phyloP scores from a whole-genome alignment of 1,140 invertebrate genomes.

The Galleria mellonella region DNA sequence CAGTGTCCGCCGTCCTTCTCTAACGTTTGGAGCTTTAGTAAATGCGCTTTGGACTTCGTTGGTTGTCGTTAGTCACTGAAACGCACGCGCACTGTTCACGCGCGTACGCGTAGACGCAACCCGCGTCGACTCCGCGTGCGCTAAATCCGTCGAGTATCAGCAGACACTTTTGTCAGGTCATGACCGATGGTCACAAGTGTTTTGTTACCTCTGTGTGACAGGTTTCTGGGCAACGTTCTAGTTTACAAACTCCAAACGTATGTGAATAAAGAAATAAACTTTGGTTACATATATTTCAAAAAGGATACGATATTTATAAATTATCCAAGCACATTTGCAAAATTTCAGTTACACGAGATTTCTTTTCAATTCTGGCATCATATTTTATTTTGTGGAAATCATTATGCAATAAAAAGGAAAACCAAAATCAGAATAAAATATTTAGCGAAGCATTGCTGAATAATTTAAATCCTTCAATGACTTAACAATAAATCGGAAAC shows the following conservation, averaged over 20 bases:
- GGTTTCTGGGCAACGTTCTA: conserved; percentile 12
- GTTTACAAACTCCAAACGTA: not conserved
- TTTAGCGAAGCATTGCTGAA: not conserved
- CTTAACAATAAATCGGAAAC: conserved; percentile 20
- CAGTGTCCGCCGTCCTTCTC: conserved; percentile 16
- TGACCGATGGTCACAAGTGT: conserved; percentile 8
- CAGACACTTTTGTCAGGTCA: conserved; percentile 3
- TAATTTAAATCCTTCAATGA: conserved; percentile 7
- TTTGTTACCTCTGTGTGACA: conserved; percentile 5
- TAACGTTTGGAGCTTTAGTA: conserved; percentile 30
- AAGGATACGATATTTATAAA: no score
- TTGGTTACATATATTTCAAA: no score
- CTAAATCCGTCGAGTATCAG: conserved; percentile 18
- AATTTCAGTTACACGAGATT: no score
- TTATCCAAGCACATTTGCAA: no score
- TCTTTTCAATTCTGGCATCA: no score
- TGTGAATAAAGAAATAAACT: no score
- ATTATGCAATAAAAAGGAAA: no score
- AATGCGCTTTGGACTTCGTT: conserved; percentile 28
- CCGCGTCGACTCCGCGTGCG: conserved; percentile 12
- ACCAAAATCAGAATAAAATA: no score
- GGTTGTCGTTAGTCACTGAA: conserved; percentile 43
- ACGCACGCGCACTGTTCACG: conserved; percentile 53
- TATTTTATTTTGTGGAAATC: no score
- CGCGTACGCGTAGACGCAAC: conserved; percentile 22